Evolutionary conservation across 35 echinoderm and acorn worm genomes (phyloP), one percentile per base, ranked within the genome.

Genomic region (Lytechinus pictus): DNA sequence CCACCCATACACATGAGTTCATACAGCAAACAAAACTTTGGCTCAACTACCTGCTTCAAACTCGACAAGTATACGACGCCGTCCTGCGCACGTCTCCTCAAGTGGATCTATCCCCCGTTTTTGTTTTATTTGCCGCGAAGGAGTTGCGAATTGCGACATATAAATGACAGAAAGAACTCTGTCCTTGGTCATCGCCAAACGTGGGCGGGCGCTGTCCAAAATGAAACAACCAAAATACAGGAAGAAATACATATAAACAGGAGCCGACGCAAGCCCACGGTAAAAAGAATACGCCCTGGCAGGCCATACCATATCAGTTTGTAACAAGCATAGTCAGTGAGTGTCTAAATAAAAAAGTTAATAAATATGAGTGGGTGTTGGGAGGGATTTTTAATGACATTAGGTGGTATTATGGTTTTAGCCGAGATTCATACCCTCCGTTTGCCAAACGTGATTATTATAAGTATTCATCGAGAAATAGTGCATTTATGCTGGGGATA

Each of bases 181-280:
- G 7, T 24, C n/a, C 66, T 79, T 79, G 66, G 66, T 24, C 66
- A 79, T 79, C 66, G 66, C 4, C 66, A 79, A 79, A 24, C 66
- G 66, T 79, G 66, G 66, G 66, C 66, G 66, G 66, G 66, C 66
- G 66, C 66, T 79, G 66, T 79, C 66, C 66, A 79, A 79, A 79
- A 79, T 24, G 66, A 79, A 79, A 79, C 16, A 16, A 79, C 19
- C 66, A 79, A 79, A 79, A 7, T 79, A 24, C 16, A 5, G 21
- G 19, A 79, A 79, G 66, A 79, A 14, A 24, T 79, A 14, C 19
- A 79, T 79, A 24, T 79, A 3, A 24, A 24, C 66, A 24, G 4
- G 66, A 79, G 66, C 3, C 14, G 16, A 4, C 19, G 16, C 19
- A 79, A 16, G n/a, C 21, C n/a, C 19, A 8, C 4, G 6, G 66